These are phyloP conservation scores for Anoplophora glabripennis DNA, from an alignment of 1,140 invertebrate species.

Conservation along the genomic window DNA sequence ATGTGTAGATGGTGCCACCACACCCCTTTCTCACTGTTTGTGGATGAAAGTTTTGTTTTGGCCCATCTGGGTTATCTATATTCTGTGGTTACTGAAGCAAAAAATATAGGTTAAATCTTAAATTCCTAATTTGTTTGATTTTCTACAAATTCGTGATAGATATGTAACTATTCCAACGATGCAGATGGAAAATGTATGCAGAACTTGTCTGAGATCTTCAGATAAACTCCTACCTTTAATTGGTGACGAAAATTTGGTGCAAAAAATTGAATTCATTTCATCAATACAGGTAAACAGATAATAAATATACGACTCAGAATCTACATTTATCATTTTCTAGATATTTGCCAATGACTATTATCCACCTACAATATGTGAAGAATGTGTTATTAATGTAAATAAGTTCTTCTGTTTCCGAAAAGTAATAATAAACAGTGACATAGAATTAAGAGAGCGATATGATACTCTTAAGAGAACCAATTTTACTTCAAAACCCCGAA, in stretches of 20 bases:
- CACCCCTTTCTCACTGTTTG: too few relatives aligned
- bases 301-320: neutral
- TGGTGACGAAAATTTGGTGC: conserved; percentile 17
- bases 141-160: too few relatives aligned
- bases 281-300: conserved; percentile 30
- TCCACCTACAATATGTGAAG: conserved; percentile 34
- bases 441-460: conserved; percentile 30
- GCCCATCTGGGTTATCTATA: too few relatives aligned
- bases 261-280: conserved; percentile 35
- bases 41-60: too few relatives aligned
- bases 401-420: conserved; percentile 37
- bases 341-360: conserved; percentile 27
- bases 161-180: neutral
- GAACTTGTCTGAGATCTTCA: conserved; percentile 36
- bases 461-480: conserved; percentile 20
- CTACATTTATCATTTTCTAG: conserved; percentile 11
- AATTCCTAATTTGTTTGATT: too few relatives aligned
- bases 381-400: conserved; percentile 35
- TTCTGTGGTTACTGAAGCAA: too few relatives aligned
- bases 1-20: too few relatives aligned
- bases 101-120: too few relatives aligned
- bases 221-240: conserved; percentile 22
- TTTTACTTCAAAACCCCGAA: conserved; percentile 8
- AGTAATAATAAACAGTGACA: conserved; percentile 34
- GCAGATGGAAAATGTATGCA: conserved; percentile 32